Percentiles rank a stretch among this genome's conserved stretches.
These are phyloP conservation scores for Phortica okadai DNA, from an alignment of 2,888 invertebrate species.

Conservation along the genomic window DNA sequence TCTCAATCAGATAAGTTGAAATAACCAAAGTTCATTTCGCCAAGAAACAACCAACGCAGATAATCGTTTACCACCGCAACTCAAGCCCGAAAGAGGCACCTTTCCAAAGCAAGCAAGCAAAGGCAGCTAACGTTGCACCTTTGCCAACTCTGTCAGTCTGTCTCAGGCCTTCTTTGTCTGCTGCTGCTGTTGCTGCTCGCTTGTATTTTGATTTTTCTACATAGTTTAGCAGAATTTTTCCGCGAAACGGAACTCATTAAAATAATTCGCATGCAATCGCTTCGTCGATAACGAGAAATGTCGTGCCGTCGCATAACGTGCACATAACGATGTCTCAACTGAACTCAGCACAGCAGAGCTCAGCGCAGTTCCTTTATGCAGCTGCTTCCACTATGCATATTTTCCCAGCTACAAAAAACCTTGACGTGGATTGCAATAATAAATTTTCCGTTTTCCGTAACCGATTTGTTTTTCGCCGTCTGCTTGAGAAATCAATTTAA, in stretches of 20 bases:
- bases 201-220: conserved; percentile 14
- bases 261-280: conserved; percentile 69
- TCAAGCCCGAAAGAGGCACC: background rate
- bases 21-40: conserved; percentile 6
- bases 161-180: background rate
- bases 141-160: too few relatives aligned
- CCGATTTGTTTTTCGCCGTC: conserved; percentile 38
- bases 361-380: background rate
- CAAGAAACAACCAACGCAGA: conserved; percentile 18
- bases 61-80: conserved; percentile 9
- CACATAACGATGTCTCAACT: conserved; percentile 20
- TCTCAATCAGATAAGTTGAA: conserved; percentile 34
- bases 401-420: background rate
- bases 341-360: background rate
- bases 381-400: too few relatives aligned
- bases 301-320: conserved; percentile 1
- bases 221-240: conserved; percentile 48
- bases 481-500: background rate
- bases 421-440: conserved; percentile 34
- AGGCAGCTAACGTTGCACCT: too few relatives aligned
- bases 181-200: background rate
- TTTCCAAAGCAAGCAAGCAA: too few relatives aligned
- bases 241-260: conserved; percentile 69
- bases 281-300: conserved; percentile 59
- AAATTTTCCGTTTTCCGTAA: conserved; percentile 66